phyloP scores from a whole-genome alignment of 2,888 invertebrate species.

The Lasioglossum oenotherae region DNA sequence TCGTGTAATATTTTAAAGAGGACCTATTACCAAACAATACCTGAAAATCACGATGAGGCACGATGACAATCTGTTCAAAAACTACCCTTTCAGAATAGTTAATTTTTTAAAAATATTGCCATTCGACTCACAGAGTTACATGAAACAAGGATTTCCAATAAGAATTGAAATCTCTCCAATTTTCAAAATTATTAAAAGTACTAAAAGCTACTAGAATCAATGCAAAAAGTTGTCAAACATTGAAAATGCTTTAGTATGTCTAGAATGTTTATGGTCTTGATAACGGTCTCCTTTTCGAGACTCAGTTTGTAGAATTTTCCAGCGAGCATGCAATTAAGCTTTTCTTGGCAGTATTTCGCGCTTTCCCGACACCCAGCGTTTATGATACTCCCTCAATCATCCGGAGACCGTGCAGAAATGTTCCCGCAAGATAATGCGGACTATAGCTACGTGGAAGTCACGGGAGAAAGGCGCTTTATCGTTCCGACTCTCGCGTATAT shows the following conservation, averaged over 20 bases:
- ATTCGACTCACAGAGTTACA: not conserved
- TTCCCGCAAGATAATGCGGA: constrained; percentile 12
- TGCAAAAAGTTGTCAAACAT: not conserved
- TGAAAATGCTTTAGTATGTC: not conserved
- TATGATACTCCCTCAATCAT: not conserved
- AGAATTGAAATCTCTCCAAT: not conserved
- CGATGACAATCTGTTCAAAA: not conserved
- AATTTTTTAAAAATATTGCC: not conserved
- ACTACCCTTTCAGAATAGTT: not conserved
- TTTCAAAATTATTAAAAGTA: not conserved
- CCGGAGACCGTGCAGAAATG: not conserved
- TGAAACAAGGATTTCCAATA: not conserved
- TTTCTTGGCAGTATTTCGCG: not conserved
- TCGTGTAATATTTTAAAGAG: not conserved
- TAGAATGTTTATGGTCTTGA: not conserved
- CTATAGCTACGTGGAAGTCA: constrained; percentile 59
- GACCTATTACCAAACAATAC: not conserved
- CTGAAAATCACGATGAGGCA: not conserved
- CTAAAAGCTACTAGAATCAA: not conserved
- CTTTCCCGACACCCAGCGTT: not conserved
- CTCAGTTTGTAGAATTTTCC: not conserved
- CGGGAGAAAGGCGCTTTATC: constrained; percentile 66
- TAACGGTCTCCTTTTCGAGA: not conserved
- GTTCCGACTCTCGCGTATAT: constrained; percentile 67
- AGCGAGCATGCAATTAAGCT: not conserved